Evolutionary conservation across 2,797 vertebrate species (phyloP).

Genomic region (Coranthus polyacanthus): DNA sequence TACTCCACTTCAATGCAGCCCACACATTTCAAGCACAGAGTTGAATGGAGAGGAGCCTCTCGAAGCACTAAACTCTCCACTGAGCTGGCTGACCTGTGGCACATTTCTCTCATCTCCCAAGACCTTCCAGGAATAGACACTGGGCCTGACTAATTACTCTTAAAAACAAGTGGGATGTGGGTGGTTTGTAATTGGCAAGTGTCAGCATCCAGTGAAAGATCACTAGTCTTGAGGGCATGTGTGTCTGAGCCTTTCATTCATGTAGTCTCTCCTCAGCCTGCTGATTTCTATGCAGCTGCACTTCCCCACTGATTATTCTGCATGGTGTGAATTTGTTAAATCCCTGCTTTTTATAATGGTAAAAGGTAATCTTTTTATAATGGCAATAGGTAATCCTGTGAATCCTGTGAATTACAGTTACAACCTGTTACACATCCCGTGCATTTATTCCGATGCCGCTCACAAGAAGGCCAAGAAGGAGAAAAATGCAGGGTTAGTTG

Average conservation of each 20-base stretch:
- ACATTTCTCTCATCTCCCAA: constrained; percentile 69
- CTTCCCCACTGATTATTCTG: constrained; percentile 36
- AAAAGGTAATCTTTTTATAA: background rate
- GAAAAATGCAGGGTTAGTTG: constrained; percentile 24
- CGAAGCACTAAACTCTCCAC: constrained; percentile 68
- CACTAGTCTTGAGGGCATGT: constrained; percentile 67
- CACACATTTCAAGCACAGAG: constrained; percentile 67
- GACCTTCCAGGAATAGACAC: constrained; percentile 68
- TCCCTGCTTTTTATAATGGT: background rate
- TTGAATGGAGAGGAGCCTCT: constrained; percentile 72
- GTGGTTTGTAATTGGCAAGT: constrained; percentile 77
- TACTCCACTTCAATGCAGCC: constrained; percentile 77
- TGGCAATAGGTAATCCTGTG: too few species aligned
- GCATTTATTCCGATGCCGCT: constrained; percentile 1
- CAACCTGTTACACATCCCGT: background rate
- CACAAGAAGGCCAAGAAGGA: background rate
- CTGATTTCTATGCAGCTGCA: constrained; percentile 36
- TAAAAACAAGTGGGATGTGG: constrained; percentile 81
- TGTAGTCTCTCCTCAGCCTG: constrained; percentile 44
- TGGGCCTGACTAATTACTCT: constrained; percentile 78
- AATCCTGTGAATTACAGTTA: constrained; percentile 13
- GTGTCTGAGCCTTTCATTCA: constrained; percentile 66
- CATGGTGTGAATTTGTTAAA: constrained; percentile 29
- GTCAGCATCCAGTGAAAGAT: constrained; percentile 76
- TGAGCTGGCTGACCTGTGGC: constrained; percentile 77